Conservation (phyloP, 2,888 invertebrate species). For the Drosophila birchii region DNA sequence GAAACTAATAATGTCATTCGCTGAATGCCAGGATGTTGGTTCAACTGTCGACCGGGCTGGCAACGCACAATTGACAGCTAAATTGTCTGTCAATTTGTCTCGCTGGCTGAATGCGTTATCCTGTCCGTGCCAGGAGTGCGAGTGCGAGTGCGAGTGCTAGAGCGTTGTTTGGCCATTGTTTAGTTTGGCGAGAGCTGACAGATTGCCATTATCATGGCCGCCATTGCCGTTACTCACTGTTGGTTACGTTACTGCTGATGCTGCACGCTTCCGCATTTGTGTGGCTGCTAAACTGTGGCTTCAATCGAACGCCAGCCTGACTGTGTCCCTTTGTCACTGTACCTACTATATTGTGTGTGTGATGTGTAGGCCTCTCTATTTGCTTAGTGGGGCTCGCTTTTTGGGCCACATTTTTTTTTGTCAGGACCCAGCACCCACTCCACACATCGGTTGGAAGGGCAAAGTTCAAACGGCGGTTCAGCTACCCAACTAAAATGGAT, state of each 20-base stretch:
- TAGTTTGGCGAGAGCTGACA: slow-evolving; percentile 63
- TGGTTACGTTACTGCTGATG: slow-evolving; percentile 57
- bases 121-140: slow-evolving; percentile 21
- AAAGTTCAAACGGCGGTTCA: slow-evolving; percentile 58
- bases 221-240: slow-evolving; percentile 46
- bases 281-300: slow-evolving; percentile 61
- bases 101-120: slow-evolving; percentile 65
- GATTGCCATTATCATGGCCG: slow-evolving; percentile 48
- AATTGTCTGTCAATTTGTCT: slow-evolving; percentile 81
- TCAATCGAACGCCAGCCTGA: slow-evolving; percentile 50
- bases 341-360: neutral
- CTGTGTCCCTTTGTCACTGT: slow-evolving; percentile 20
- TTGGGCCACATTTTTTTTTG: slow-evolving; percentile 13
- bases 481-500: slow-evolving; percentile 34
- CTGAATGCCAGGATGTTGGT: slow-evolving; percentile 43
- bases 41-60: slow-evolving; percentile 46
- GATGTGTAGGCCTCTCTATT: slow-evolving; percentile 17
- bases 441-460: slow-evolving; percentile 38
- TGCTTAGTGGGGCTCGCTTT: slow-evolving; percentile 21
- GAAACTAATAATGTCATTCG: slow-evolving; percentile 48
- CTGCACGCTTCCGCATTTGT: slow-evolving; percentile 49
- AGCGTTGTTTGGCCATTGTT: slow-evolving; percentile 43
- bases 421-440: neutral
- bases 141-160: slow-evolving; percentile 22
- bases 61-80: slow-evolving; percentile 75